A percentile compares a stretch with the other conserved stretches of the same genome.
Evolutionary conservation across 2,113 vertebrate genomes (phyloP).

Genomic region (Suricata suricatta): DNA sequence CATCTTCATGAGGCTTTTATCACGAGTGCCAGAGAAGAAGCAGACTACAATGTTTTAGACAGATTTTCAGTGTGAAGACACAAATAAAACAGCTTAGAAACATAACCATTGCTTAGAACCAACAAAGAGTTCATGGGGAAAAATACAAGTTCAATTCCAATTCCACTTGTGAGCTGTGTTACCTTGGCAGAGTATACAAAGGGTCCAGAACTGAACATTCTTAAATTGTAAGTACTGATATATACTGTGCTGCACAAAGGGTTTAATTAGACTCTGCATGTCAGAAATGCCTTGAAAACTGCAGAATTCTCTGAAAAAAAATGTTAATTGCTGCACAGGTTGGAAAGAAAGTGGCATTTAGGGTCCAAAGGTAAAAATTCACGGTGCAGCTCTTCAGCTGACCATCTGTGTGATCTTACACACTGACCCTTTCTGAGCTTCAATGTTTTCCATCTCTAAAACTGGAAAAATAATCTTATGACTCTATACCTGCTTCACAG

Average conservation of each 20-base stretch:
- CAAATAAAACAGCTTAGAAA: neutral
- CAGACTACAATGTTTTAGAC: neutral
- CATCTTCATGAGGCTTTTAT: neutral
- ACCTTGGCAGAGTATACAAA: neutral
- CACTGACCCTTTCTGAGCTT: neutral
- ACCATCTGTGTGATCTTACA: neutral
- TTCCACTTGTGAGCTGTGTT: neutral
- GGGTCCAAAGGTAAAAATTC: neutral
- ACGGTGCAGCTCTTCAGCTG: neutral
- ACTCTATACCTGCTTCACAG: neutral
- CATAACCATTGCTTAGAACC: neutral
- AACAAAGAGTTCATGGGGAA: neutral
- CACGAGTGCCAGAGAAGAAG: neutral
- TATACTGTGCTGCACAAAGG: neutral
- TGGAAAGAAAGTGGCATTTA: neutral
- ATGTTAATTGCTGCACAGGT: neutral
- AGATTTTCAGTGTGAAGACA: neutral
- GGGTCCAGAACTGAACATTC: neutral
- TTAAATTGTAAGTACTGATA: neutral
- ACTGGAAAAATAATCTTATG: neutral
- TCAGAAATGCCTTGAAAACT: slow-evolving; percentile 13
- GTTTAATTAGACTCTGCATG: neutral
- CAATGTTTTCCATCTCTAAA: neutral
- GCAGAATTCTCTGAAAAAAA: neutral
- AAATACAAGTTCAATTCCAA: neutral